A percentile compares a stretch with the other conserved stretches of the same genome.
phyloP scores from a whole-genome alignment of 1,140 invertebrate genomes.

The Drosophila nasuta region DNA sequence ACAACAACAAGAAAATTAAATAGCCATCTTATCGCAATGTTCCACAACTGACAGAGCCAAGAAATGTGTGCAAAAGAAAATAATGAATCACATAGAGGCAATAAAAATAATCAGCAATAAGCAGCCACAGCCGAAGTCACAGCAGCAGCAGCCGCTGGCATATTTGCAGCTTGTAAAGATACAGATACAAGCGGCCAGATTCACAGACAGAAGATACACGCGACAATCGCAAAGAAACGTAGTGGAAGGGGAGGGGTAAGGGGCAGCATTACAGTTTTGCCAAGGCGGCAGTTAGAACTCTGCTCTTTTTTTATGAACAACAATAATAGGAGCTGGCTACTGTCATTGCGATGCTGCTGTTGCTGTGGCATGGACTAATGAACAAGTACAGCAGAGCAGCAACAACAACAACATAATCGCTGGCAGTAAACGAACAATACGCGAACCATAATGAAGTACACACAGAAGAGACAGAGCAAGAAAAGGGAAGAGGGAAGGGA shows the following conservation, averaged over 20 bases:
- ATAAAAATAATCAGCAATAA: slow-evolving; percentile 80
- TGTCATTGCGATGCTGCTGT: slow-evolving; percentile 44
- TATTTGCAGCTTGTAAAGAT: slow-evolving; percentile 73
- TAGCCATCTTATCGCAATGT: slow-evolving; percentile 50
- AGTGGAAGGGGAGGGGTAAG: background rate
- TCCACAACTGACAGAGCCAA: slow-evolving; percentile 4
- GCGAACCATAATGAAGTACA: slow-evolving; percentile 69
- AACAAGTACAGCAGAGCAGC: slow-evolving; percentile 67
- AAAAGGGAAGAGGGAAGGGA: background rate
- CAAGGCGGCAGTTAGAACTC: slow-evolving; percentile 55
- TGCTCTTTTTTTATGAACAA: slow-evolving; percentile 35
- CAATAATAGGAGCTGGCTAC: slow-evolving; percentile 48
- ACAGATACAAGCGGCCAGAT: slow-evolving; percentile 52
- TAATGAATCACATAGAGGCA: slow-evolving; percentile 77
- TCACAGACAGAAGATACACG: slow-evolving; percentile 24
- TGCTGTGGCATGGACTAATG: slow-evolving; percentile 63
- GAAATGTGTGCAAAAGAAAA: slow-evolving; percentile 41
- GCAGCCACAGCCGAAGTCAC: slow-evolving; percentile 44
- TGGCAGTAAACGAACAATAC: slow-evolving; percentile 37
- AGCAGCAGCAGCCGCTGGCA: slow-evolving; percentile 43
- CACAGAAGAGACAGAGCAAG: slow-evolving; percentile 16
- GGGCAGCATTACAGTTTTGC: slow-evolving; percentile 12
- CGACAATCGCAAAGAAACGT: slow-evolving; percentile 22
- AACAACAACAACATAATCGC: slow-evolving; percentile 53
- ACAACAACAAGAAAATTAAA: slow-evolving; percentile 24